A percentile compares a stretch with the other conserved stretches of the same genome.
These are phyloP conservation scores for Chanos chanos DNA, from an alignment of 2,797 vertebrate species.

Conservation along the genomic window DNA sequence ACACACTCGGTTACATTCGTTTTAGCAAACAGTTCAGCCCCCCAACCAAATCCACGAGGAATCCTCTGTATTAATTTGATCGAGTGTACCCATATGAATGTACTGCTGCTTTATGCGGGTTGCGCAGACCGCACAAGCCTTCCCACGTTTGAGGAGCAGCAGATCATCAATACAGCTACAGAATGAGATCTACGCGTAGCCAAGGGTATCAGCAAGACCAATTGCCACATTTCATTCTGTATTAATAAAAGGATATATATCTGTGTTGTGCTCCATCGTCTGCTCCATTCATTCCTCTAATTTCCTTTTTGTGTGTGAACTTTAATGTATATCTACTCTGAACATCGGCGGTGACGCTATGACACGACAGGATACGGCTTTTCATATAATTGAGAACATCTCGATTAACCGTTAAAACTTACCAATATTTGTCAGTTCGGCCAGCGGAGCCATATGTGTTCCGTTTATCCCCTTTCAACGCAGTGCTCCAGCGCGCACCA, in stretches of 20 bases:
- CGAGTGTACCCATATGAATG: too few species aligned
- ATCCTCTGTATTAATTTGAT: too few species aligned
- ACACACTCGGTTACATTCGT: background rate
- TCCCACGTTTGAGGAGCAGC: background rate
- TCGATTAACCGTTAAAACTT: constrained; percentile 65
- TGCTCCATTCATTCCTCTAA: background rate
- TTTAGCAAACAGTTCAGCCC: background rate
- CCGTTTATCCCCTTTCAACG: constrained; percentile 75
- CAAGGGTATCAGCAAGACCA: too few species aligned
- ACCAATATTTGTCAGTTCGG: constrained; percentile 70
- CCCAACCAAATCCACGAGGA: background rate
- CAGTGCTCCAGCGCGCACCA: constrained; percentile 63
- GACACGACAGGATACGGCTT: background rate
- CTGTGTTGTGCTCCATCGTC: too few species aligned
- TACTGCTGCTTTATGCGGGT: background rate
- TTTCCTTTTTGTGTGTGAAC: constrained; percentile 3
- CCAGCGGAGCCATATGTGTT: constrained; percentile 54
- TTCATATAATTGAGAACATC: too few species aligned
- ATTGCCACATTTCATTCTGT: too few species aligned
- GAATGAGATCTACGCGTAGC: too few species aligned
- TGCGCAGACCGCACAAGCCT: constrained; percentile 1
- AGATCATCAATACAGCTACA: background rate
- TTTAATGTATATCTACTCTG: constrained; percentile 24
- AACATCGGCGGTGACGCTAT: background rate
- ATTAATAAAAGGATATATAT: too few species aligned